Percentiles rank a stretch among this genome's conserved stretches.
Conservation (phyloP, 2,113 vertebrate genomes). For the Scopus umbretta region DNA sequence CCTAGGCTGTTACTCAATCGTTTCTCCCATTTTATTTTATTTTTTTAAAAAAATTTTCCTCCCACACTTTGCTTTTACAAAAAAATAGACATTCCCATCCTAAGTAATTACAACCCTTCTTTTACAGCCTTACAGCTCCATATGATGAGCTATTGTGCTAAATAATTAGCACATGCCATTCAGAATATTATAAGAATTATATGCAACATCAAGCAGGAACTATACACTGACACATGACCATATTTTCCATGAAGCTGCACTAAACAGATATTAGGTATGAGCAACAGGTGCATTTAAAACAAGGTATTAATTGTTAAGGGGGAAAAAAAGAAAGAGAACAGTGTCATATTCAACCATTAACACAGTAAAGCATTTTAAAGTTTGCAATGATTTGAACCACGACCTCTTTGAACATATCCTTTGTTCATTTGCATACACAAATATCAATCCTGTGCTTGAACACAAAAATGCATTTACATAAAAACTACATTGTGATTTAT, state of each 20-base stretch:
- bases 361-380: conserved; percentile 54
- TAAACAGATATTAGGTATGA: conserved; percentile 70
- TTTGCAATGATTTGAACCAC: conserved; percentile 60
- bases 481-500: conserved; percentile 44
- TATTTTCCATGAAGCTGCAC: conserved; percentile 55
- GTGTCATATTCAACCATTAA: conserved; percentile 47
- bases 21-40: conserved; percentile 34
- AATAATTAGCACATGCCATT: conserved; percentile 86
- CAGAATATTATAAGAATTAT: conserved; percentile 79
- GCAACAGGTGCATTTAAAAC: conserved; percentile 74
- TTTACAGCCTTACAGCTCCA: conserved; percentile 70
- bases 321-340: neutral
- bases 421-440: conserved; percentile 51
- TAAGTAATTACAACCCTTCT: conserved; percentile 79
- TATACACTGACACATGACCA: conserved; percentile 68
- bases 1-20: conserved; percentile 1
- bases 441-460: conserved; percentile 50
- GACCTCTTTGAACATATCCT: conserved; percentile 59
- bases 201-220: conserved; percentile 81
- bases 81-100: conserved; percentile 70
- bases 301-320: conserved; percentile 63
- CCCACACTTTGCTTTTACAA: conserved; percentile 69
- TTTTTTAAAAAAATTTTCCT: neutral
- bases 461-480: conserved; percentile 48
- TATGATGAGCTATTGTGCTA: conserved; percentile 80